Percentiles rank a stretch among this genome's conserved stretches.
phyloP scores from a whole-genome alignment of 2,888 invertebrate species.

The Kuschelorhynchus macadamiae region DNA sequence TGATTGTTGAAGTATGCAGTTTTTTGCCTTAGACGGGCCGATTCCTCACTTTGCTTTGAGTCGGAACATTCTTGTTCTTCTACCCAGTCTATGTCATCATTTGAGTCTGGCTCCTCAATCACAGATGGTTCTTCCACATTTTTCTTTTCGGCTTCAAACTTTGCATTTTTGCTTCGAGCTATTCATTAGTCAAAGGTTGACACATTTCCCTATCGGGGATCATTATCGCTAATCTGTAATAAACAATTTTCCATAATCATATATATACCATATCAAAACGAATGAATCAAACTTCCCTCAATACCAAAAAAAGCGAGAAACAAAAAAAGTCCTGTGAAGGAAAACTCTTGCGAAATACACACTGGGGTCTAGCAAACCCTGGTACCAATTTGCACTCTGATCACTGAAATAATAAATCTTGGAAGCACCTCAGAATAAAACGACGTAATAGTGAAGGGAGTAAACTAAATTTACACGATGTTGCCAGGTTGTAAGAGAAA shows the following conservation, averaged over 20 bases:
- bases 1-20: neutral
- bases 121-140: too few species aligned
- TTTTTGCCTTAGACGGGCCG: constrained; percentile 3
- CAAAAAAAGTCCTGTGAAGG: neutral
- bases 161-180: constrained; percentile 11
- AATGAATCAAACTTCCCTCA: constrained; percentile 8
- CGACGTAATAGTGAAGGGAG: constrained; percentile 1
- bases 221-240: too few species aligned
- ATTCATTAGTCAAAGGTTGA: constrained; percentile 8
- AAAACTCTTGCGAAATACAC: constrained; percentile 10
- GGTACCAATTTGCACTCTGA: constrained; percentile 1
- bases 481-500: neutral
- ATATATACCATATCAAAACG: neutral
- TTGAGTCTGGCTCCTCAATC: too few species aligned
- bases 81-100: too few species aligned
- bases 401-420: constrained; percentile 20
- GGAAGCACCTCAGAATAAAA: constrained; percentile 2
- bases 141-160: neutral
- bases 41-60: too few species aligned
- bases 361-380: constrained; percentile 15
- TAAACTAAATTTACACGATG: constrained; percentile 10
- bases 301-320: constrained; percentile 9
- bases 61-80: too few species aligned
- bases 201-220: neutral
- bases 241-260: neutral